phyloP scores from a whole-genome alignment of 2,888 invertebrate species.

The Didymodactylos carnosus region DNA sequence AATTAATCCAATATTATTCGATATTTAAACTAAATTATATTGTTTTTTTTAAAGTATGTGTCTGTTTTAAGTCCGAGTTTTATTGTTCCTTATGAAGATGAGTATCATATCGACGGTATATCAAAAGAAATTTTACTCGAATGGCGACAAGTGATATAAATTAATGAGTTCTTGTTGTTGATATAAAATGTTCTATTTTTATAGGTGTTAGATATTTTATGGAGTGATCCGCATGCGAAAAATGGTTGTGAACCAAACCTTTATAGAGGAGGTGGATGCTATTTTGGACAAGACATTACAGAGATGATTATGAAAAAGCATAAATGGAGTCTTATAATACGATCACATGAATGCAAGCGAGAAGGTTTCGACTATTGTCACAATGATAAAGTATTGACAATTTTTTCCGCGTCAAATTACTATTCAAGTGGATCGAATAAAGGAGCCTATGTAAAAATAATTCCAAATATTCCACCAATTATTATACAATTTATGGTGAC shows the following conservation, averaged over 20 bases:
- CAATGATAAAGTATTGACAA: slow-evolving; percentile 48
- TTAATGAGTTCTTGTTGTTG: slow-evolving; percentile 3
- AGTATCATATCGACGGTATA: not conserved
- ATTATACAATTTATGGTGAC: slow-evolving; percentile 56
- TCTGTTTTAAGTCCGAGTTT: slow-evolving; percentile 11
- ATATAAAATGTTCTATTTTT: slow-evolving; percentile 8
- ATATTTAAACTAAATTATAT: not conserved
- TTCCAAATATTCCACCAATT: slow-evolving; percentile 41
- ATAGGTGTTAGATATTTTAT: slow-evolving; percentile 71
- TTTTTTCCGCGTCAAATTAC: not conserved
- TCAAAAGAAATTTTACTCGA: slow-evolving; percentile 6
- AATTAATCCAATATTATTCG: not conserved
- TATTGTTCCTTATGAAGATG: slow-evolving; percentile 6
- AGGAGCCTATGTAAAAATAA: slow-evolving; percentile 66
- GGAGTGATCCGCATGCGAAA: slow-evolving; percentile 62
- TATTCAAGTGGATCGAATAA: slow-evolving; percentile 59
- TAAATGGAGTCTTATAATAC: slow-evolving; percentile 53
- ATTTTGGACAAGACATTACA: slow-evolving; percentile 75
- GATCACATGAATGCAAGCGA: slow-evolving; percentile 78
- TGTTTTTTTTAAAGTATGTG: not conserved
- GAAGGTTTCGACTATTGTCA: slow-evolving; percentile 74
- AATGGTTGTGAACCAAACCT: slow-evolving; percentile 36
- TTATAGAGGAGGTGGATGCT: slow-evolving; percentile 69
- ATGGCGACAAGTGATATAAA: slow-evolving; percentile 15
- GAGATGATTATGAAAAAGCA: slow-evolving; percentile 54